These are phyloP conservation scores for Megaptera novaeangliae DNA, from an alignment of 2,113 vertebrate genomes.

Conservation along the genomic window DNA sequence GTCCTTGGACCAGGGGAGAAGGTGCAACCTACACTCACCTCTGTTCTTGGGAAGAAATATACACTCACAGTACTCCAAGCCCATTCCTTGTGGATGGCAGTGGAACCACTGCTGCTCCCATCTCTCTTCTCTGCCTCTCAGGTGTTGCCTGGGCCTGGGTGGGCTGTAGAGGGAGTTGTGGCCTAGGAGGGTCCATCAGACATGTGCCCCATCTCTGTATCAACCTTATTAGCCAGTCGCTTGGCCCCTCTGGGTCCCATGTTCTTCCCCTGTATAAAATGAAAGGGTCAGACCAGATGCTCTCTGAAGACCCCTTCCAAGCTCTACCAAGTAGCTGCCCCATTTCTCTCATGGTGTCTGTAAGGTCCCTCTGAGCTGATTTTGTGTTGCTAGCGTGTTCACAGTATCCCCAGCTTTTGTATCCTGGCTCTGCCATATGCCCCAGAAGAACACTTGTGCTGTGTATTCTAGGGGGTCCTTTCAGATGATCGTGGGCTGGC, in stretches of 20 bases:
- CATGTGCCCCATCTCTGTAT: background rate
- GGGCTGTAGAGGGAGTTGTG: background rate
- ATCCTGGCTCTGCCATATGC: background rate
- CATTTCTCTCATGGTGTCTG: background rate
- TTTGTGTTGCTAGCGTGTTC: background rate
- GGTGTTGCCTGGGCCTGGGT: background rate
- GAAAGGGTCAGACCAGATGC: background rate
- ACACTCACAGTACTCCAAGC: background rate
- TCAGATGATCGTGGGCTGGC: slow-evolving; percentile 92
- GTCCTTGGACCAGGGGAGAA: background rate
- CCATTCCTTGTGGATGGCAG: too few relatives aligned
- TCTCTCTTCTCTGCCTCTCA: background rate
- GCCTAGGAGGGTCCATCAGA: background rate
- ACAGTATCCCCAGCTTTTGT: background rate
- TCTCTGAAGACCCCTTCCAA: background rate
- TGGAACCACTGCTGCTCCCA: background rate
- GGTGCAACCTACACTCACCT: background rate
- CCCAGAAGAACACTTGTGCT: background rate
- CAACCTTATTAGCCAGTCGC: background rate
- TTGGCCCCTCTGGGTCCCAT: background rate
- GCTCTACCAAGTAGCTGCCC: background rate
- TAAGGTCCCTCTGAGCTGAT: background rate
- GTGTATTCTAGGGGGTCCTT: slow-evolving; percentile 88
- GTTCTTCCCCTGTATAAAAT: background rate
- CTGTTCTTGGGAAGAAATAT: background rate